These are phyloP conservation scores for Mobula birostris DNA, from an alignment of 2,113 vertebrate species.

Conservation along the genomic window DNA sequence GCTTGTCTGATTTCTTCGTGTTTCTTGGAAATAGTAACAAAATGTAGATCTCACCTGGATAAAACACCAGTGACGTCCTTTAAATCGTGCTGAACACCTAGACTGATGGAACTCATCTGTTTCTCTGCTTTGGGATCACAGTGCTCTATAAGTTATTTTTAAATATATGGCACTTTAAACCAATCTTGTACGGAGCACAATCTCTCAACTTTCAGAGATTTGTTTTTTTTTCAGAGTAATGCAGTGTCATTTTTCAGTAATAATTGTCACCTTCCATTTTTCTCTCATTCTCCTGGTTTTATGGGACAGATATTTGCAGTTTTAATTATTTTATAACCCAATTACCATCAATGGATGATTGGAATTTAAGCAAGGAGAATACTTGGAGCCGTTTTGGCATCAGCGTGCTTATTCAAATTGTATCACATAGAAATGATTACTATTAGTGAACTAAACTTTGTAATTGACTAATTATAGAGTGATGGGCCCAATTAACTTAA, in stretches of 20 bases:
- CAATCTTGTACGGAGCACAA: background rate
- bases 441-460: background rate
- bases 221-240: background rate
- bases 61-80: background rate
- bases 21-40: background rate
- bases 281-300: background rate
- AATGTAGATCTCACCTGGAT: background rate
- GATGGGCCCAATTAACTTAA: background rate
- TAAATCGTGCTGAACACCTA: background rate
- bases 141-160: background rate
- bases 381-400: background rate
- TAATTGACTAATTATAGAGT: background rate
- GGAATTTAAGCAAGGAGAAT: background rate
- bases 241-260: background rate
- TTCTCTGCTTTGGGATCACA: background rate
- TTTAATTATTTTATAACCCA: background rate
- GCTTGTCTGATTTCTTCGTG: too few species aligned
- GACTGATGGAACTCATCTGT: background rate
- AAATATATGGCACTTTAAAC: background rate
- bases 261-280: background rate
- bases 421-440: background rate
- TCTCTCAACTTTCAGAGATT: background rate
- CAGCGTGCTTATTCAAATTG: background rate
- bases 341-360: background rate
- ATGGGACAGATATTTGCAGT: background rate